Conservation (phyloP, 2,113 vertebrate genomes). For the Nothocercus julius region DNA sequence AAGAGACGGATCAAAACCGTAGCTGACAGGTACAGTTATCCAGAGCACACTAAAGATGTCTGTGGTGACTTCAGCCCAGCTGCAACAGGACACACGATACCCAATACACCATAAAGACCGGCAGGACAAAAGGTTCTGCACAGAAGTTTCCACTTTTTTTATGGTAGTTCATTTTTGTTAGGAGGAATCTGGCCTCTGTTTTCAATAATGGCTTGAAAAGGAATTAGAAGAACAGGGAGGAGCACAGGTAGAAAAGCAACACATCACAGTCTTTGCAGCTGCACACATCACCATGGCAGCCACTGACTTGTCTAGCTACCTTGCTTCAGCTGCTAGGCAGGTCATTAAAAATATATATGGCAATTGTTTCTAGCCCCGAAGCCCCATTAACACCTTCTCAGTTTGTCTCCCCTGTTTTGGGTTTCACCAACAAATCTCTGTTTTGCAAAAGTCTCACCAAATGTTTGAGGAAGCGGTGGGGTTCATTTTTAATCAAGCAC, state of each 20-base stretch:
- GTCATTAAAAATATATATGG: neutral
- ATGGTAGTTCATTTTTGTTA: neutral
- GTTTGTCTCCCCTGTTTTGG: neutral
- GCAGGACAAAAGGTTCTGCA: neutral
- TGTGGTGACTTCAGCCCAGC: neutral
- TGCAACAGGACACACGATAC: neutral
- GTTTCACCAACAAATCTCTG: neutral
- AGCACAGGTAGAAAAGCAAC: accelerated
- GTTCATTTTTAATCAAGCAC: neutral
- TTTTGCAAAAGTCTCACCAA: neutral
- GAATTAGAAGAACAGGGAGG: neutral
- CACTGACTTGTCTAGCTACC: neutral
- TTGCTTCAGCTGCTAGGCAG: neutral
- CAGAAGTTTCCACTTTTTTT: neutral
- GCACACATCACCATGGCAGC: neutral
- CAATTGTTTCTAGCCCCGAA: neutral
- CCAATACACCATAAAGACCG: neutral
- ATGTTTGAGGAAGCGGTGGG: neutral
- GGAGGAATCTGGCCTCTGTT: neutral
- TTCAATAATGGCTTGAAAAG: neutral
- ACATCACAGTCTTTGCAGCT: neutral
- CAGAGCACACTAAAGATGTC: neutral
- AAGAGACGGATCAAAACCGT: accelerated
- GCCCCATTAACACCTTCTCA: neutral
- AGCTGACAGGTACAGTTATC: neutral